These are phyloP conservation scores for Malacoctenus gilli DNA, from an alignment of 2,797 vertebrate genomes.

Conservation along the genomic window DNA sequence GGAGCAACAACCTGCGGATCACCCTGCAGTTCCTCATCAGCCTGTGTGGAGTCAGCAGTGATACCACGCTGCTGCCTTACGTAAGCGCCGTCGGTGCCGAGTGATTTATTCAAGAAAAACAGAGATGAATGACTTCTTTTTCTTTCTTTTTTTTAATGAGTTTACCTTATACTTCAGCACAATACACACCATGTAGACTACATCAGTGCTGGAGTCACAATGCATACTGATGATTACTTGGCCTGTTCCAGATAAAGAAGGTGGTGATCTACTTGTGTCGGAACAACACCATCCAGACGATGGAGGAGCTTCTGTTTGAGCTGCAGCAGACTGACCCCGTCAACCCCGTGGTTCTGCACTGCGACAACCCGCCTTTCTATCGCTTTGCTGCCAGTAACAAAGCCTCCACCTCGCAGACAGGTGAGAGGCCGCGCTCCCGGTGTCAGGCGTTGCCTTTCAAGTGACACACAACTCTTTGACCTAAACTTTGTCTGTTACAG, in stretches of 20 bases:
- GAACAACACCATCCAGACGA: slow-evolving; percentile 98
- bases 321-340: slow-evolving; percentile 98
- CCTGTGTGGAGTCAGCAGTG: slow-evolving; percentile 97
- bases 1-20: slow-evolving; percentile 96
- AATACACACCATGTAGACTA: too few relatives aligned
- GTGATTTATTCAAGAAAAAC: too few relatives aligned
- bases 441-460: too few relatives aligned
- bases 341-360: slow-evolving; percentile 96
- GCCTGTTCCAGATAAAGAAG: slow-evolving; percentile 91
- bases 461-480: neutral
- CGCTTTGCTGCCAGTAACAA: slow-evolving; percentile 96
- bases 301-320: slow-evolving; percentile 98
- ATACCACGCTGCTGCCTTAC: slow-evolving; percentile 92
- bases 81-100: slow-evolving; percentile 78
- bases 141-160: too few relatives aligned
- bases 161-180: too few relatives aligned
- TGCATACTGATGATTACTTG: neutral
- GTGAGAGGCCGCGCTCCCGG: slow-evolving; percentile 71
- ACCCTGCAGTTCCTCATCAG: slow-evolving; percentile 97
- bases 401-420: slow-evolving; percentile 91
- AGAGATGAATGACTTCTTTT: too few relatives aligned
- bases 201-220: too few relatives aligned
- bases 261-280: slow-evolving; percentile 97
- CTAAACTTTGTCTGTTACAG: slow-evolving; percentile 4
- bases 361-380: slow-evolving; percentile 98